These are phyloP conservation scores for Apostichopus parvimensis DNA, from an alignment of 35 echinoderm and acorn worm species.

Conservation along the genomic window DNA sequence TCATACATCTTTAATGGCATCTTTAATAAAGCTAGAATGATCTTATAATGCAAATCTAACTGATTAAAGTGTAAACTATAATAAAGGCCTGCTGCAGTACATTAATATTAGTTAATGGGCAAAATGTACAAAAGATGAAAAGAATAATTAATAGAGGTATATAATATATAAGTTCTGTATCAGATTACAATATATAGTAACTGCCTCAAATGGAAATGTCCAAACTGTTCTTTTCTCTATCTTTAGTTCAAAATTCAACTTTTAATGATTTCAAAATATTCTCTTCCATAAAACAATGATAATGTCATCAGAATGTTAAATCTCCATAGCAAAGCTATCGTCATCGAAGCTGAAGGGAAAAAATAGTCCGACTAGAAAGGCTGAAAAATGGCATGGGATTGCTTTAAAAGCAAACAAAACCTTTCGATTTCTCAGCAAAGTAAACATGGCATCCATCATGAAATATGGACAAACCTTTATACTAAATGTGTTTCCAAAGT, in stretches of 20 bases:
- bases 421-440: neutral
- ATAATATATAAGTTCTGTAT: too few relatives aligned
- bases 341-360: neutral
- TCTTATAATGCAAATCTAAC: neutral
- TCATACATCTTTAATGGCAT: neutral
- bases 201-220: too few relatives aligned
- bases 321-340: neutral
- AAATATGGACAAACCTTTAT: neutral
- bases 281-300: neutral
- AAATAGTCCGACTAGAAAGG: neutral
- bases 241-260: too few relatives aligned
- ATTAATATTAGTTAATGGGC: neutral
- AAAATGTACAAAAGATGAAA: neutral
- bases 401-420: neutral
- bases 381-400: neutral
- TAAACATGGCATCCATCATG: neutral
- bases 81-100: neutral
- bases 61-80: neutral
- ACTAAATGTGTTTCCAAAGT: neutral
- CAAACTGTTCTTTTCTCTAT: too few relatives aligned
- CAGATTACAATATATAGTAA: too few relatives aligned
- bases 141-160: neutral
- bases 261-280: too few relatives aligned
- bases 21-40: neutral
- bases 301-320: neutral